These are phyloP conservation scores for Noturus placidus DNA, from an alignment of 2,113 vertebrate genomes.

Conservation along the genomic window DNA sequence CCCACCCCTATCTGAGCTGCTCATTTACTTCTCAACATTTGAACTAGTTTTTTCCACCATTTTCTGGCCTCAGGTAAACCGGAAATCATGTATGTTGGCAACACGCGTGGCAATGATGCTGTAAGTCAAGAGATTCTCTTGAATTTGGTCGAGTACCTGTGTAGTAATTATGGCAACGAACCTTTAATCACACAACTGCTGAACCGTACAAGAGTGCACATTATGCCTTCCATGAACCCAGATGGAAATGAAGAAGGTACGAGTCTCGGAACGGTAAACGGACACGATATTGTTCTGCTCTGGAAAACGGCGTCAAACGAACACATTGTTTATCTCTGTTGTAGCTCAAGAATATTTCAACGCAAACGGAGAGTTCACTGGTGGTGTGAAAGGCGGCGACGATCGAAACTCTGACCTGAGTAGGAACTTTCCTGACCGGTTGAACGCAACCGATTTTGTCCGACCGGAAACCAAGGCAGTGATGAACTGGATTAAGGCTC, in stretches of 20 bases:
- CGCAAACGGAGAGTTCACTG: background rate
- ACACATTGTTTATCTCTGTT: background rate
- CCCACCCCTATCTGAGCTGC: background rate
- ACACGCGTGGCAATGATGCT: conserved; percentile 34
- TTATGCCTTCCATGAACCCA: conserved; percentile 46
- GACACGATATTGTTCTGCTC: background rate
- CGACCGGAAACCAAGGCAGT: conserved; percentile 34
- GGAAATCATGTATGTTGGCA: conserved; percentile 39
- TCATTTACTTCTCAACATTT: background rate
- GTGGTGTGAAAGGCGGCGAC: background rate
- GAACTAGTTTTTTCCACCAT: background rate
- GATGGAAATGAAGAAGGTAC: conserved; percentile 39
- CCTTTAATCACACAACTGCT: conserved; percentile 42
- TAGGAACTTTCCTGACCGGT: conserved; percentile 35
- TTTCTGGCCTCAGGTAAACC: conserved; percentile 35
- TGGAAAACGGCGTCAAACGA: background rate
- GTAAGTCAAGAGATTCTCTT: conserved; percentile 42
- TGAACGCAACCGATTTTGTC: background rate
- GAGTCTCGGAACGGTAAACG: background rate
- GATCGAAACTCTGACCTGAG: conserved; percentile 28
- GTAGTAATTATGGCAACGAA: conserved; percentile 42
- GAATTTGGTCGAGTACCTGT: conserved; percentile 41
- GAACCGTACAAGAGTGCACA: conserved; percentile 47
- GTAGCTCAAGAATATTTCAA: conserved; percentile 19
- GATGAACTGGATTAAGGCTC: conserved; percentile 45